Conservation (phyloP, 2,113 vertebrate genomes). For the Monarcha castaneiventris region DNA sequence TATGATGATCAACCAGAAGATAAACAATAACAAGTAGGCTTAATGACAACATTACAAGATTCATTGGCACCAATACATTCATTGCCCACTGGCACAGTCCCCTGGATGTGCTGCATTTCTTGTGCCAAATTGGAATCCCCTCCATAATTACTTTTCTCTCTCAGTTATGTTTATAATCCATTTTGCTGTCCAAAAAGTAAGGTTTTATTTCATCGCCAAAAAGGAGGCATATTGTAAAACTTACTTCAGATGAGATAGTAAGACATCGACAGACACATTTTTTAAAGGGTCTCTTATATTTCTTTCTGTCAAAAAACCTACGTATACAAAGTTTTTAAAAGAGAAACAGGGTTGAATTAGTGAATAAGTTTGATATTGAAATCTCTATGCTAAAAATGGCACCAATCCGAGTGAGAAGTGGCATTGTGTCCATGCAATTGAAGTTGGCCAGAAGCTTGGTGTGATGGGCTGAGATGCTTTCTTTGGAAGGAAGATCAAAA, state of each 20-base stretch:
- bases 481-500: background rate
- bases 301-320: background rate
- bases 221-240: background rate
- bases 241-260: background rate
- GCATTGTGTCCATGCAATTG: background rate
- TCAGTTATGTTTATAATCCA: background rate
- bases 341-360: background rate
- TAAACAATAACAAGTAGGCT: slow-evolving; percentile 4
- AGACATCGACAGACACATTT: background rate
- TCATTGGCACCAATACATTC: background rate
- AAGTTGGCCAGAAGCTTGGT: background rate
- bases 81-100: background rate
- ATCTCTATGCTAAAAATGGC: background rate
- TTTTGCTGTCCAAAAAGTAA: background rate
- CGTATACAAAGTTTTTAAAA: background rate
- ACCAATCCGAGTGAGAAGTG: background rate
- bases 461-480: background rate
- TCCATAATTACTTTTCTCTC: background rate
- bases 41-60: background rate
- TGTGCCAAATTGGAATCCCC: background rate
- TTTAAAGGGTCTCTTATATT: background rate
- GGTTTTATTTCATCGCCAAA: background rate
- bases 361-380: background rate
- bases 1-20: slow-evolving; percentile 6
- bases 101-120: background rate